These are phyloP conservation scores for Volucella zonaria DNA, from an alignment of 2,888 invertebrate species.

Conservation along the genomic window DNA sequence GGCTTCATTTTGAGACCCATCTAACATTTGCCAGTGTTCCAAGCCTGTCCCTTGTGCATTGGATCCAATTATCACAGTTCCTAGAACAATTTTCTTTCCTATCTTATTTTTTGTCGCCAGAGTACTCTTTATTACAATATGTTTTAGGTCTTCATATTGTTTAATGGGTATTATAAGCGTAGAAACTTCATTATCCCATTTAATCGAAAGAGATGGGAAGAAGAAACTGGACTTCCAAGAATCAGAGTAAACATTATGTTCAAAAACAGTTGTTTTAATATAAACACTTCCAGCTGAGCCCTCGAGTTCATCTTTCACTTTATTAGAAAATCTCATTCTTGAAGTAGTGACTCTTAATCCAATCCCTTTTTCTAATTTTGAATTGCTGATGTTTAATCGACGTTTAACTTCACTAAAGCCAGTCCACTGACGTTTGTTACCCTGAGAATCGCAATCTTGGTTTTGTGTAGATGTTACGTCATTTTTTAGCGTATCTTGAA, in stretches of 20 bases:
- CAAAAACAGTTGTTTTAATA: slow-evolving; percentile 89
- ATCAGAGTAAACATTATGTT: slow-evolving; percentile 85
- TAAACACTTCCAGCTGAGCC: slow-evolving; percentile 85
- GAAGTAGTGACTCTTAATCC: slow-evolving; percentile 79
- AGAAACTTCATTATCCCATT: slow-evolving; percentile 85
- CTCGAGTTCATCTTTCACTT: slow-evolving; percentile 82
- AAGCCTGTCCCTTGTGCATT: slow-evolving; percentile 75
- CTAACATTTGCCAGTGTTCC: slow-evolving; percentile 79
- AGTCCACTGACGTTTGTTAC: slow-evolving; percentile 76
- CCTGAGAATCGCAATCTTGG: not conserved
- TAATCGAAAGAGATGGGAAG: slow-evolving; percentile 89
- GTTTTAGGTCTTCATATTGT: slow-evolving; percentile 77
- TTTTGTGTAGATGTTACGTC: slow-evolving; percentile 20
- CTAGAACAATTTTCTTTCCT: slow-evolving; percentile 81
- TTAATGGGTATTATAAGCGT: slow-evolving; percentile 79
- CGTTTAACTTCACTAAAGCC: slow-evolving; percentile 80
- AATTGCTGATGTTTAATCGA: slow-evolving; percentile 78
- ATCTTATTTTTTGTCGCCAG: slow-evolving; percentile 82
- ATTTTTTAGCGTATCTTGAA: slow-evolving; percentile 76
- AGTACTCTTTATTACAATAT: slow-evolving; percentile 79
- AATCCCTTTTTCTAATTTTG: slow-evolving; percentile 75
- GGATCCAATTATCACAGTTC: slow-evolving; percentile 79
- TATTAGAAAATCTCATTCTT: slow-evolving; percentile 82
- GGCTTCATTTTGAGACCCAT: slow-evolving; percentile 78
- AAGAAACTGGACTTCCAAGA: slow-evolving; percentile 90